Percentiles rank a stretch among this genome's conserved stretches.
Conservation (phyloP, 2,797 vertebrate genomes). For the Microhierax caerulescens region DNA sequence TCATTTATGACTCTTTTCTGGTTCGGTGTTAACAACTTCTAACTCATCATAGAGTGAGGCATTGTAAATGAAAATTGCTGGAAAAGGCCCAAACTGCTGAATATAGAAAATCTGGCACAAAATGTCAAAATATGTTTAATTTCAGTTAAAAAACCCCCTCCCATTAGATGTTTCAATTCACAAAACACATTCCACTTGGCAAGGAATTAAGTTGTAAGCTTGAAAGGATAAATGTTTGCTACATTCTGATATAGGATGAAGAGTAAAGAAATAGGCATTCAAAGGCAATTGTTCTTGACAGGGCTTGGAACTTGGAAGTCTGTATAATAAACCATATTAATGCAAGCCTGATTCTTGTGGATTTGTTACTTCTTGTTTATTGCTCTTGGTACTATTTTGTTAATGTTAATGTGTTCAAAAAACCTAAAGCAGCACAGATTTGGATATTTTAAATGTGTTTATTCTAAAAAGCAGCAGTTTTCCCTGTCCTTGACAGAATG, state of each 20-base stretch:
- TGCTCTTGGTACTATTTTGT: not conserved
- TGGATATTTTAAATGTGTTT: not conserved
- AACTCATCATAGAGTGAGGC: not conserved
- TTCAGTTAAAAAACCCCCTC: not conserved
- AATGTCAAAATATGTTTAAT: not conserved
- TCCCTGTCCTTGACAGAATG: not conserved
- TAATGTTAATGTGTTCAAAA: not conserved
- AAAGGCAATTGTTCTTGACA: not conserved
- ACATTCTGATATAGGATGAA: not conserved
- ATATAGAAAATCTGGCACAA: not conserved
- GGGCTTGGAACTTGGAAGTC: not conserved
- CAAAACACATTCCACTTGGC: not conserved
- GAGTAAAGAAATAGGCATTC: not conserved
- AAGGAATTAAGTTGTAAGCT: not conserved
- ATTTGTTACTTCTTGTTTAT: not conserved
- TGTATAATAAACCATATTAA: not conserved
- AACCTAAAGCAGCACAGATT: not conserved
- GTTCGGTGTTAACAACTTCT: not conserved
- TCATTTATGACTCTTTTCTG: not conserved
- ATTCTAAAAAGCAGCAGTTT: not conserved
- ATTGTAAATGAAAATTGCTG: not conserved
- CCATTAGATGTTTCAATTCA: not conserved
- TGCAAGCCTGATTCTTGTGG: not conserved
- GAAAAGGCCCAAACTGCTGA: not conserved
- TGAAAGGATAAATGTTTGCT: not conserved